Evolutionary conservation across 2,797 vertebrate genomes (phyloP).

Genomic region (Alfaro cultratus): DNA sequence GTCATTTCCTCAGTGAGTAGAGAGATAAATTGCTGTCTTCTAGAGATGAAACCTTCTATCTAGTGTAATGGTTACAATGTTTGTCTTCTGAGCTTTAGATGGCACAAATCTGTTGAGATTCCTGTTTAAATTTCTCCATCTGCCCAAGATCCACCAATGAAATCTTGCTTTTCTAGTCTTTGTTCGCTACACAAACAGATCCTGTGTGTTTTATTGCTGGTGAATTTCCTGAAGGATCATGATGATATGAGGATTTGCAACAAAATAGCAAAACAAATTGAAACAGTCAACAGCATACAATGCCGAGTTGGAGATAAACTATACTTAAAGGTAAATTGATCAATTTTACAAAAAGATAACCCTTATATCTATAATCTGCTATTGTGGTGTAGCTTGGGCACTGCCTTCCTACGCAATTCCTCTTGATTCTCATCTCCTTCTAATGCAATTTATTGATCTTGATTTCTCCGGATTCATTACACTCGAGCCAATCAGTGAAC

Average conservation of each 20-base stretch:
- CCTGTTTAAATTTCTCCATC: neutral
- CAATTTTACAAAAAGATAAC: neutral
- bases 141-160: neutral
- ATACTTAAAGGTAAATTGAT: neutral
- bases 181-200: neutral
- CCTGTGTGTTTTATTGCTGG: neutral
- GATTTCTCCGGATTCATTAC: no score
- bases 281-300: neutral
- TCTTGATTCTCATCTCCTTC: no score
- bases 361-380: neutral
- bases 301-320: neutral
- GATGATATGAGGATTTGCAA: neutral
- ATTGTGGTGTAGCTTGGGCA: neutral
- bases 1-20: conserved; percentile 53
- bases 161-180: neutral
- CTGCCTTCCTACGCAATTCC: no score
- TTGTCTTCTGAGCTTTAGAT: neutral
- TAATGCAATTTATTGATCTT: no score
- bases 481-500: no score
- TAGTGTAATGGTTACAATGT: neutral
- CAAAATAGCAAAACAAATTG: neutral
- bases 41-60: conserved; percentile 28
- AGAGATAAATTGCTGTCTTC: conserved; percentile 39
- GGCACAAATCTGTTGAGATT: neutral
- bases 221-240: neutral